Base-by-base conservation (phyloP, 2,113 vertebrate genomes). In the Rhinoptilus africanus region DNA sequence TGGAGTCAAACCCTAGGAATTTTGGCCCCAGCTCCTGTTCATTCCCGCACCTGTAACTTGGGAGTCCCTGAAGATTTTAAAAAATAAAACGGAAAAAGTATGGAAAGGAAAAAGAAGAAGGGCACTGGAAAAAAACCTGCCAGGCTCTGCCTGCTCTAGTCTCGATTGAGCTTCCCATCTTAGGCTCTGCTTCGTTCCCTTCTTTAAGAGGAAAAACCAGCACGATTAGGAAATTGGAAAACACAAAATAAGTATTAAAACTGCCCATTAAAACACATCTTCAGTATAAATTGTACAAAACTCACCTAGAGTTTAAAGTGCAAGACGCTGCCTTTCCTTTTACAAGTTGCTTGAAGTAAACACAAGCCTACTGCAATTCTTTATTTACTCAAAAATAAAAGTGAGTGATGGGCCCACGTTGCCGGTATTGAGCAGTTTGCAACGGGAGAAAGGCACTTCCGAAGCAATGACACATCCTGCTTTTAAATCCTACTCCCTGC, bases 351-450 rank as follows among this genome's bases (percentile, higher is more conserved):
- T 41, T 39, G n/a, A 22, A 37, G 50, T 23, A 57, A 75, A 68
- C 56, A 30, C 14, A 28, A 53, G 22, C 30, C 50, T 41, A 30
- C 13, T 0, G 1, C 18, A 28, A 47, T 34, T 32, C 32, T 60
- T 69, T 35, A 43, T 10, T 75, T 28, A 23, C 43, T 34, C 7
- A 45, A n/a, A 28, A 35, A 8, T 10, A 37, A 37, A 45, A 56
- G n/a, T 0, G 1, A 39, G 51, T 2, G 17, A 73, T 2, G 20
- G 16, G 37, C 26, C 12, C 9, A 14, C 5, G 2, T 0, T 35
- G n/a, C 12, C 53, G 34, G 48, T 10, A n/a, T 4, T 11, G 22
- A 32, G 32, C 17, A 19, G n/a, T 13, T 23, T 34, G 13, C 26
- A 37, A 4, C 2, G 20, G 30, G n/a, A 35, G 28, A 56, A 76